Evolutionary conservation across 2,113 vertebrate species (phyloP).

Genomic region (Hippopotamus amphibius): DNA sequence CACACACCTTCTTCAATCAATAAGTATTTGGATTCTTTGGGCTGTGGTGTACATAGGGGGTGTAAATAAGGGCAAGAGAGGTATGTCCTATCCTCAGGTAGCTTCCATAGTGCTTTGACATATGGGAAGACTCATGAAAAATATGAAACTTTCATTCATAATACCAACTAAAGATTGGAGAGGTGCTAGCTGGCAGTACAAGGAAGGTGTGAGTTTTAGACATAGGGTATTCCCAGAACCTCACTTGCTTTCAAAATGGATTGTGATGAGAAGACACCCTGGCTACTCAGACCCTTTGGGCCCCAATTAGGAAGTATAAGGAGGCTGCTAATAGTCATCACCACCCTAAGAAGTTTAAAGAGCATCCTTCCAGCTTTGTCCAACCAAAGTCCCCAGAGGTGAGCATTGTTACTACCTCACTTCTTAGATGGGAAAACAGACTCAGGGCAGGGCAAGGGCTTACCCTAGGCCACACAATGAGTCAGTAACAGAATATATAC

Average conservation of each 20-base stretch:
- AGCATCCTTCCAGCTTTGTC: slow-evolving; percentile 19
- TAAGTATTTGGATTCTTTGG: slow-evolving; percentile 17
- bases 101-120: not conserved
- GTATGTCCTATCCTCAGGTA: not conserved
- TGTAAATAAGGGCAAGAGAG: not conserved
- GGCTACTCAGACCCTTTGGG: not conserved
- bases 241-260: not conserved
- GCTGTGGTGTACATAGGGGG: not conserved
- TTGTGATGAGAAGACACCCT: not conserved
- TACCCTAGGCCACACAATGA: not conserved
- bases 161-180: not conserved
- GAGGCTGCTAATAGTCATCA: slow-evolving; percentile 2
- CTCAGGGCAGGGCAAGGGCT: not conserved
- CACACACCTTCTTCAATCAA: not conserved
- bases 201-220: slow-evolving; percentile 4
- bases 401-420: not conserved
- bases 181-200: not conserved
- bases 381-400: not conserved
- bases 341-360: slow-evolving; percentile 36
- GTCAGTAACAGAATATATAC: slow-evolving; percentile 77
- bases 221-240: not conserved
- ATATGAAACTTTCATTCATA: slow-evolving; percentile 46
- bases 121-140: slow-evolving; percentile 43
- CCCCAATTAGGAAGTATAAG: slow-evolving; percentile 31
- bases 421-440: slow-evolving; percentile 15